Evolutionary conservation across 2,113 vertebrate species (phyloP).

Genomic region (Mohoua ochrocephala): DNA sequence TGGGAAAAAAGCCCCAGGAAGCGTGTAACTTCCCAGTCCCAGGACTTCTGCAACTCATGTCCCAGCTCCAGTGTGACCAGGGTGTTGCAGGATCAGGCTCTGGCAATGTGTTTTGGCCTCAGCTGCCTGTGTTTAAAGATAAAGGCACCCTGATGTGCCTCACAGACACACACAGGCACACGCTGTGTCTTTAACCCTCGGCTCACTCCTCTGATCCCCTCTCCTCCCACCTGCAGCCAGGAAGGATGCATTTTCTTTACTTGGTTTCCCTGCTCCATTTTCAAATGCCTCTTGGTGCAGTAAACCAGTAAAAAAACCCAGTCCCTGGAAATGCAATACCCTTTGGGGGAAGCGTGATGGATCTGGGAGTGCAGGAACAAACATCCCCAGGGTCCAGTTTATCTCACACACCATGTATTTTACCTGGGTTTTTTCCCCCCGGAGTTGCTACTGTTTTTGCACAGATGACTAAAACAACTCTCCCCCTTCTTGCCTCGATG

Average conservation of each 20-base stretch:
- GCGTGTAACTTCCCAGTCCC: too few relatives aligned
- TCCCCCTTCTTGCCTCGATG: not conserved
- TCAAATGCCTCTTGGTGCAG: not conserved
- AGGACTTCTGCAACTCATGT: not conserved
- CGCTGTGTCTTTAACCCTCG: not conserved
- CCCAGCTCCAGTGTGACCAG: not conserved
- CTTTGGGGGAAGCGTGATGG: not conserved
- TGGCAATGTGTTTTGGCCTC: not conserved
- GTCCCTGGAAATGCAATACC: not conserved
- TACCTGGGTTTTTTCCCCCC: not conserved
- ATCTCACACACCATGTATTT: not conserved
- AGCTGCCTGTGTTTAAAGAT: not conserved
- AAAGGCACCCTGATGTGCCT: not conserved
- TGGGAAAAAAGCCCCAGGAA: not conserved
- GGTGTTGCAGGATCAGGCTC: not conserved
- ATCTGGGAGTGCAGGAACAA: not conserved
- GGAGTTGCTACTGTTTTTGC: not conserved
- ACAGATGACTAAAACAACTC: not conserved
- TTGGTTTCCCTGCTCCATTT: not conserved
- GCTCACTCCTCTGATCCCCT: not conserved
- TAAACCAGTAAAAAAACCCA: not conserved
- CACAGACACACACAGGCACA: rapidly evolving
- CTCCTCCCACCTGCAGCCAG: not conserved
- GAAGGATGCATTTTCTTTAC: not conserved
- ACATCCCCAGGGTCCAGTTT: not conserved